phyloP scores from a whole-genome alignment of 2,113 vertebrate genomes.

The Cygnus buccinator region DNA sequence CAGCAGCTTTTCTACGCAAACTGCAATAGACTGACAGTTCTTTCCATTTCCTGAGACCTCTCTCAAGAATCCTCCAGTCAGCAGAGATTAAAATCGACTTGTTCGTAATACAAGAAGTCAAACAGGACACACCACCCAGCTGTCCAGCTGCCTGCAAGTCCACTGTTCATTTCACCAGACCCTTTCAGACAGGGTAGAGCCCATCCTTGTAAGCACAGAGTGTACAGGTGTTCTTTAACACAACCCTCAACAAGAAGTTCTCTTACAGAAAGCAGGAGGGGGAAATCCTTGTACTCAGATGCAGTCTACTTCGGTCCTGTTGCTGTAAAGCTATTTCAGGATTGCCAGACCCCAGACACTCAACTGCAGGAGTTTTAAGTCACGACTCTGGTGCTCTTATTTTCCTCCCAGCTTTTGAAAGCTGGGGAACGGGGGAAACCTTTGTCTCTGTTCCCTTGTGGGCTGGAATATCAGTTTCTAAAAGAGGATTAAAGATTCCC shows the following conservation, averaged over 20 bases:
- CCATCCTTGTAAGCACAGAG: not conserved
- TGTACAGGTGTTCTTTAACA: not conserved
- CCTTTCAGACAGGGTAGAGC: not conserved
- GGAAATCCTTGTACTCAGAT: not conserved
- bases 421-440: not conserved
- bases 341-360: not conserved
- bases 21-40: not conserved
- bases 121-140: not conserved
- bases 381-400: not conserved
- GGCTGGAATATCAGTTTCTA: not conserved
- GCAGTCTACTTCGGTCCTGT: not conserved
- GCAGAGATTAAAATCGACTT: not conserved
- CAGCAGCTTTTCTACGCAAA: not conserved
- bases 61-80: not conserved
- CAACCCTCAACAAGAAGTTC: not conserved
- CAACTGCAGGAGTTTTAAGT: not conserved
- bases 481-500: not conserved
- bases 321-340: not conserved
- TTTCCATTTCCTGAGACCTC: not conserved
- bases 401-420: not conserved
- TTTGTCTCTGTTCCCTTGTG: not conserved
- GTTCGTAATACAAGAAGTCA: not conserved
- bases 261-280: not conserved
- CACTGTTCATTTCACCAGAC: not conserved
- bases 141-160: not conserved